phyloP scores from a whole-genome alignment of 2,888 invertebrate species.

The Orthosia gothica region DNA sequence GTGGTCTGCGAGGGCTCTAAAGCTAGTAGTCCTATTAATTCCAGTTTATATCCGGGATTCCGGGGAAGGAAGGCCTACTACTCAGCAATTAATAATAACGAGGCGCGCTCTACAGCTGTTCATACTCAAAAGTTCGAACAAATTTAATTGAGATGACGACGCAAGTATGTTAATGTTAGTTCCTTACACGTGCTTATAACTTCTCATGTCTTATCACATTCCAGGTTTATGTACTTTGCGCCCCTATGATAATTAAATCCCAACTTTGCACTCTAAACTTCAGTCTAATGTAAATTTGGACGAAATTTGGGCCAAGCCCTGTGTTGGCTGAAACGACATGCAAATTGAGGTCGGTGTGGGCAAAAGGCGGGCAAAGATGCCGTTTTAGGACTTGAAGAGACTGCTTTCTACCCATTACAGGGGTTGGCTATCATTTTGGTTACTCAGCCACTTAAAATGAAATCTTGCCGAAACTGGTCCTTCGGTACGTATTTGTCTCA shows the following conservation, averaged over 20 bases:
- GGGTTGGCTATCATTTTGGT: slow-evolving; percentile 32
- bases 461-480: slow-evolving; percentile 32
- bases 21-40: neutral
- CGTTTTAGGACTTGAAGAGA: slow-evolving; percentile 40
- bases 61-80: neutral
- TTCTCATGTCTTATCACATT: slow-evolving; percentile 34
- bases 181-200: slow-evolving; percentile 27
- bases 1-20: too few relatives aligned
- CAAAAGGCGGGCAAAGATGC: slow-evolving; percentile 43
- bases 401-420: slow-evolving; percentile 28
- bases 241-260: slow-evolving; percentile 56
- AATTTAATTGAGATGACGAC: slow-evolving; percentile 36
- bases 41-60: neutral
- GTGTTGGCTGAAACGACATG: slow-evolving; percentile 48
- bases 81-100: neutral
- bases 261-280: slow-evolving; percentile 41
- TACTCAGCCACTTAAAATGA: slow-evolving; percentile 46
- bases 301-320: slow-evolving; percentile 26
- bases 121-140: slow-evolving; percentile 22
- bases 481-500: slow-evolving; percentile 31
- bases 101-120: slow-evolving; percentile 7
- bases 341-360: slow-evolving; percentile 50
- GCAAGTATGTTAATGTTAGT: slow-evolving; percentile 29
- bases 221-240: slow-evolving; percentile 25
- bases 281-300: slow-evolving; percentile 52